Percentiles rank a stretch among this genome's conserved stretches.
Evolutionary conservation across 2,888 invertebrate species (phyloP).

Genomic region (Heliconius cydno): DNA sequence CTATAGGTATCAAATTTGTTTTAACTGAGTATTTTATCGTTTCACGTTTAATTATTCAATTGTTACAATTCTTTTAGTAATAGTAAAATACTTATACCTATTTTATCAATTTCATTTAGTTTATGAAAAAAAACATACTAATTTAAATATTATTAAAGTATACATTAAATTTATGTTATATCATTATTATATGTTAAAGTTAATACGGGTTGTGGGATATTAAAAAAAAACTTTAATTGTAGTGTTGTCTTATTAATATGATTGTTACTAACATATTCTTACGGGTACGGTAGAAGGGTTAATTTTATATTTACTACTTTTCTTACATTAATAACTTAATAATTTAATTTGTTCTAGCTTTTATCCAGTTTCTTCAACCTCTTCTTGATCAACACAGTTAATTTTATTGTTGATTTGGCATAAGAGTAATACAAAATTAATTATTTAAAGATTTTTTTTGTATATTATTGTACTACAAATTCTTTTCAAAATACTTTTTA

Average conservation of each 20-base stretch:
- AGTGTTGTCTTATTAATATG: neutral
- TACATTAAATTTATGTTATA: neutral
- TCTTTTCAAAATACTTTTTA: too few species aligned
- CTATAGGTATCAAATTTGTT: too few species aligned
- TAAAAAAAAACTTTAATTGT: neutral
- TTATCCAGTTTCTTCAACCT: slow-evolving; percentile 22
- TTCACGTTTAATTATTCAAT: too few species aligned
- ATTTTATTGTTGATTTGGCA: neutral
- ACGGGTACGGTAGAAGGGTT: slow-evolving; percentile 3
- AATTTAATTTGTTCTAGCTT: slow-evolving; percentile 16
- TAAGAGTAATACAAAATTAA: neutral
- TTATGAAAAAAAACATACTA: neutral
- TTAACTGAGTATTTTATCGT: too few species aligned
- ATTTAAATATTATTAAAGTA: neutral
- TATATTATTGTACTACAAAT: neutral
- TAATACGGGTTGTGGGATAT: neutral
- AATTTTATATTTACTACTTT: neutral
- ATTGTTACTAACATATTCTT: neutral
- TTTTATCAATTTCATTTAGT: neutral
- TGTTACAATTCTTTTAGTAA: too few species aligned
- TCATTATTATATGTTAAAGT: neutral
- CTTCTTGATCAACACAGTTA: slow-evolving; percentile 36
- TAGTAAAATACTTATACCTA: neutral
- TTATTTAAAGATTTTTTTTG: neutral
- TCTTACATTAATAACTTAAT: slow-evolving; percentile 3